Percentiles rank a stretch among this genome's conserved stretches.
Evolutionary conservation across 2,113 vertebrate species (phyloP).

Genomic region (Cebidichthys violaceus): DNA sequence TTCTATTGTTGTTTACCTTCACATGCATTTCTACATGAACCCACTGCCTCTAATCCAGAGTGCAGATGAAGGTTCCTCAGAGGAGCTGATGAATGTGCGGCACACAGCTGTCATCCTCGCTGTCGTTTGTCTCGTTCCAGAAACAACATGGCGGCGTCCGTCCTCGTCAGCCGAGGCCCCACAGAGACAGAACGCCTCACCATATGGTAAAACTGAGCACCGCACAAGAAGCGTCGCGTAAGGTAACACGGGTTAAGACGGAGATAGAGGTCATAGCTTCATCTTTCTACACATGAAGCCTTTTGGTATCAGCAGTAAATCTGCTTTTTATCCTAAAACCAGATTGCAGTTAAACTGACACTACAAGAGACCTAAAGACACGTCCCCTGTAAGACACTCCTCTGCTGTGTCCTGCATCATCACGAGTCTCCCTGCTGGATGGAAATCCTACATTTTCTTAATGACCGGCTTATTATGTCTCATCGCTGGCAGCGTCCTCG

Average conservation of each 20-base stretch:
- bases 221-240: background rate
- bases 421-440: constrained; percentile 11
- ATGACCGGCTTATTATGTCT: constrained; percentile 52
- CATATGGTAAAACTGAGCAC: constrained; percentile 63
- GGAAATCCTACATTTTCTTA: constrained; percentile 44
- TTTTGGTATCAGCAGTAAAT: constrained; percentile 33
- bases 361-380: constrained; percentile 7
- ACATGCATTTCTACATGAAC: no score
- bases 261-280: constrained; percentile 2
- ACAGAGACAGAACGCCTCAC: constrained; percentile 42
- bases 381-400: constrained; percentile 19
- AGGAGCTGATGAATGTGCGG: background rate
- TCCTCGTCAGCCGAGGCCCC: constrained; percentile 42
- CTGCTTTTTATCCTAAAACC: constrained; percentile 28
- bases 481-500: constrained; percentile 50
- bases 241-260: no score
- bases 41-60: background rate
- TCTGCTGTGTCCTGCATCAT: constrained; percentile 16
- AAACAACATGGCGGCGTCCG: constrained; percentile 64
- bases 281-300: constrained; percentile 23
- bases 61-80: background rate
- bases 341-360: constrained; percentile 17
- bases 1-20: background rate
- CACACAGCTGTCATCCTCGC: constrained; percentile 5
- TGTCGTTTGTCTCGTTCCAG: constrained; percentile 42